Base-by-base conservation (phyloP, 2,888 invertebrate genomes). In the Cataglyphis livida region DNA sequence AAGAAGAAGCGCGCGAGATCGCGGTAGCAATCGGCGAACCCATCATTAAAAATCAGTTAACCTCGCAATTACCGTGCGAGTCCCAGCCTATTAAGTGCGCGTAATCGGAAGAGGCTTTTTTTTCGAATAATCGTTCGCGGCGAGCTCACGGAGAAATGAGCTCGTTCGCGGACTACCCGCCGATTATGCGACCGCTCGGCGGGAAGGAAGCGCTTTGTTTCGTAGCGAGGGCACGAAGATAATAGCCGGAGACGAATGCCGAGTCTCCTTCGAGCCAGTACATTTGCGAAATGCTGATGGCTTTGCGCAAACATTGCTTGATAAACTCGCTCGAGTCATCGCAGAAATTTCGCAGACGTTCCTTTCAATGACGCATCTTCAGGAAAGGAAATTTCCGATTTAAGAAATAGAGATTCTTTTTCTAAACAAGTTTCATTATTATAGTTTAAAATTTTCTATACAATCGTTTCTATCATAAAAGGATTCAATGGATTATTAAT, bases 41-140 rank as follows among this genome's bases (percentile, higher is more conserved):
- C 83, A 82, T 88, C 90, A 91, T 90, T 90, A 90, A 90, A 90
- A 90, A 91, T 90, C 91, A 90, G 90, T 91, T 90, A 90, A 90
- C 90, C 91, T 87, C 85, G 89, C 87, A 91, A 88, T 90, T 89
- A 89, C 89, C 87, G 86, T 85, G 83, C 85, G 85, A 86, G 87
- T 84, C 87, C 73, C 81, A 84, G 85, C 86, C 85, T 87, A 86
- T 89, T 91, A 90, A 87, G 85, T 85, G 87, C 83, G 90, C 86
- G 86, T 90, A 86, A 89, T 90, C 88, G 90, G 88, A 73, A 87
- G 88, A 64, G 86, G 84, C 85, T 87, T 90, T 90, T 90, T 90
- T 90, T 90, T 84, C 83, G 84, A 90, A 86, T 88, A 89, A 90
- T 88, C 85, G 87, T 81, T 64, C 57, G 83, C 71, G 78, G 84